Conservation (phyloP, 1,140 invertebrate species). For the Cydia fagiglandana region DNA sequence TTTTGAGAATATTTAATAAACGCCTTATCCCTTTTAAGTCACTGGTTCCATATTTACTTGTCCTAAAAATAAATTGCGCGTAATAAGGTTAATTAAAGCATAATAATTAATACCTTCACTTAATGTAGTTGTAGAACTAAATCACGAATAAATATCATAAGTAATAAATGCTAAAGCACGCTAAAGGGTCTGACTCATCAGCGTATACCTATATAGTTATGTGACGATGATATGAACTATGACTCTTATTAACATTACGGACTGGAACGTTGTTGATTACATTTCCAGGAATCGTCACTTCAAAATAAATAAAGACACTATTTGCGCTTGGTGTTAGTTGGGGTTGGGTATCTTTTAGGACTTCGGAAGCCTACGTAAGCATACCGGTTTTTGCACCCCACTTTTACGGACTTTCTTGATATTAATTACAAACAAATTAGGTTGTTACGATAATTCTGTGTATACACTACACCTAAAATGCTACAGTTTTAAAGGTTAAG, state of each 20-base stretch:
- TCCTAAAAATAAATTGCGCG: no score
- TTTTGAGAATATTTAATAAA: no score
- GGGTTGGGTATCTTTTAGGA: not conserved
- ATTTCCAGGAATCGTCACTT: not conserved
- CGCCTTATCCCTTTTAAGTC: no score
- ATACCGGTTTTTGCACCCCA: not conserved
- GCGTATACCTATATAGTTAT: not conserved
- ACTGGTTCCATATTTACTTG: no score
- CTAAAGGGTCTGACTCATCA: not conserved
- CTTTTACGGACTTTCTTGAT: no score
- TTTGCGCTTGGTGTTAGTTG: not conserved
- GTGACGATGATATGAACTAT: constrained; percentile 16
- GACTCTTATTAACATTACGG: not conserved
- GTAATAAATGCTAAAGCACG: not conserved
- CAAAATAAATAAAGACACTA: no score
- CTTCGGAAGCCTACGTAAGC: not conserved
- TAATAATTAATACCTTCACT: no score
- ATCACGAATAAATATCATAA: not conserved
- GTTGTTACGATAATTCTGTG: no score
- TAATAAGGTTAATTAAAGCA: no score
- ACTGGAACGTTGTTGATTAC: constrained; percentile 3
- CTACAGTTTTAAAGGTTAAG: no score
- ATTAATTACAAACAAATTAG: no score
- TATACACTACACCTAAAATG: no score
- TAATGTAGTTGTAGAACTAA: not conserved